phyloP scores from a whole-genome alignment of 2,113 vertebrate species.

The Tachysurus vachellii region DNA sequence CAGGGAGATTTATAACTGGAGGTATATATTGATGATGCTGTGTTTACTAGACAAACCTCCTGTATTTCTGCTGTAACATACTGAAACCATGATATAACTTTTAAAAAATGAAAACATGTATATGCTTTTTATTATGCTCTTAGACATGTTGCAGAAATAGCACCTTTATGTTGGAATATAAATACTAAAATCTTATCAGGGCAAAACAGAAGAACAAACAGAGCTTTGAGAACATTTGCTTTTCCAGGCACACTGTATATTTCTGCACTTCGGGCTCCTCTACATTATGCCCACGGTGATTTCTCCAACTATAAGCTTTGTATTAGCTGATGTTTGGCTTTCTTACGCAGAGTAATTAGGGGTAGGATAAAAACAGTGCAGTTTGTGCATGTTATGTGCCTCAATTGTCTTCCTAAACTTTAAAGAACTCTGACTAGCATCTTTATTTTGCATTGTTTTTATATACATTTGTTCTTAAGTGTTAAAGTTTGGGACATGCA shows the following conservation, averaged over 20 bases:
- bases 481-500: background rate
- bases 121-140: background rate
- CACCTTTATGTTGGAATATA: background rate
- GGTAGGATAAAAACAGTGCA: background rate
- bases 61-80: background rate
- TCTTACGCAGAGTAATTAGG: background rate
- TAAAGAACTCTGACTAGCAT: background rate
- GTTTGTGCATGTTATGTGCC: background rate
- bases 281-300: background rate
- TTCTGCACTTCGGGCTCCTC: slow-evolving; percentile 16
- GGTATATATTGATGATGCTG: background rate
- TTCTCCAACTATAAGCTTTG: background rate
- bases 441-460: background rate
- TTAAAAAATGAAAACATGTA: background rate
- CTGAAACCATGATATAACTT: background rate
- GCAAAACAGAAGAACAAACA: slow-evolving; percentile 47
- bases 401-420: background rate
- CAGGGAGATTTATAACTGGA: background rate
- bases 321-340: background rate
- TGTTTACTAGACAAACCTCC: background rate
- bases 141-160: background rate
- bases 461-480: background rate
- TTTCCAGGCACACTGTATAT: slow-evolving; percentile 55
- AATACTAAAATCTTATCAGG: slow-evolving; percentile 10
- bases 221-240: slow-evolving; percentile 51